A percentile compares a stretch with the other conserved stretches of the same genome.
phyloP scores from a whole-genome alignment of 2,797 vertebrate genomes.

The Gila robusta region DNA sequence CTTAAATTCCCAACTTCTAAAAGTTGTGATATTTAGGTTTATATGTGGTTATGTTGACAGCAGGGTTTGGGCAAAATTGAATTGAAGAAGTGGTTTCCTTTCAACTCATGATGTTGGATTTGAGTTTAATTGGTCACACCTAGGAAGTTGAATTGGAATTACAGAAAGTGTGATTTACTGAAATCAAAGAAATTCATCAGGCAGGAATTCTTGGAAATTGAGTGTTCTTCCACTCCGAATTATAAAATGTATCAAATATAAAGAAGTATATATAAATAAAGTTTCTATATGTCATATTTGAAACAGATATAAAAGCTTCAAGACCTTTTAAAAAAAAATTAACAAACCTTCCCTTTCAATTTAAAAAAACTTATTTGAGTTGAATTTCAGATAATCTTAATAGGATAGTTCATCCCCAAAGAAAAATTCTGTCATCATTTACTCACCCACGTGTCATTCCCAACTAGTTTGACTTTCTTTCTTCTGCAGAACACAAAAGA shows the following conservation, averaged over 20 bases:
- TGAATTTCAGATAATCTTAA: not conserved
- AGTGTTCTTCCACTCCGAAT: not conserved
- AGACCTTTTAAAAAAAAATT: not conserved
- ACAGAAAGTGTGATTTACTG: not conserved
- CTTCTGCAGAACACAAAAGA: not conserved
- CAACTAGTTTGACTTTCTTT: not conserved
- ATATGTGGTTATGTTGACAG: constrained; percentile 22
- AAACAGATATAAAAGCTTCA: not conserved
- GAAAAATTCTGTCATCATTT: not conserved
- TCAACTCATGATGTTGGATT: not conserved
- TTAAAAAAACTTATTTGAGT: not conserved
- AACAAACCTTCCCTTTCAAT: not conserved
- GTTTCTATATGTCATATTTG: not conserved
- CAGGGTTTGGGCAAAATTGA: not conserved
- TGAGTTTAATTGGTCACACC: not conserved
- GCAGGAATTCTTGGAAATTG: not conserved
- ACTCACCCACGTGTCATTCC: not conserved
- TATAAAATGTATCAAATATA: not conserved
- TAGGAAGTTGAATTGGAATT: not conserved
- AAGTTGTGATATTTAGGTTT: constrained; percentile 4
- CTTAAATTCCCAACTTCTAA: constrained; percentile 35
- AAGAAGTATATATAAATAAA: not conserved
- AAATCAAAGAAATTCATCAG: not conserved
- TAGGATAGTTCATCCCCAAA: not conserved
- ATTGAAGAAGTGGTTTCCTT: not conserved